Evolutionary conservation across 2,888 invertebrate genomes (phyloP).

Genomic region (Cephus nigrinus): DNA sequence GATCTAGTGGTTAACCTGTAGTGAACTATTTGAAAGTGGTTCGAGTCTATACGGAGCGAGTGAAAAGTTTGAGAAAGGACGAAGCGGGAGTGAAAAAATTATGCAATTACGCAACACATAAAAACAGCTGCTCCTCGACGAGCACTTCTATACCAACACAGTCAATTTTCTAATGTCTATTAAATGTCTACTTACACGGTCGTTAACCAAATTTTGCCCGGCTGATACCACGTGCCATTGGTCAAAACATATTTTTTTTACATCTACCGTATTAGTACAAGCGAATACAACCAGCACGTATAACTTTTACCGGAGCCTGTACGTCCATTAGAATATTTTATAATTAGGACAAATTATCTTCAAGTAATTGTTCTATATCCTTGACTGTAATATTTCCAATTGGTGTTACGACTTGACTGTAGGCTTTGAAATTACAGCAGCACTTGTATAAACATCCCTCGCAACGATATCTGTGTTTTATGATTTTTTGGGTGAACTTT

Average conservation of each 20-base stretch:
- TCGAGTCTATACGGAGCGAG: not conserved
- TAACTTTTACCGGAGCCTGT: not conserved
- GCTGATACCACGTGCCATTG: not conserved
- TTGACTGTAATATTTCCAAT: too few relatives aligned
- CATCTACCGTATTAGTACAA: not conserved
- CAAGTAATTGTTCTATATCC: too few relatives aligned
- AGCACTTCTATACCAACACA: not conserved
- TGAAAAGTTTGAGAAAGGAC: not conserved
- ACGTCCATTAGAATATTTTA: not conserved
- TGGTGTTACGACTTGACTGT: too few relatives aligned
- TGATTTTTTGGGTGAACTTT: too few relatives aligned
- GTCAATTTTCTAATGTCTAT: not conserved
- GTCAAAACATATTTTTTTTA: not conserved
- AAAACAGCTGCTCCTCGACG: not conserved
- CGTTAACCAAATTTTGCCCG: not conserved
- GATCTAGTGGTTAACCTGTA: not conserved
- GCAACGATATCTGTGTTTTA: not conserved
- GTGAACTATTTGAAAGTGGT: constrained; percentile 1
- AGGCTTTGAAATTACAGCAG: too few relatives aligned
- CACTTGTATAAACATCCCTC: not conserved
- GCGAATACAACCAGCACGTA: not conserved
- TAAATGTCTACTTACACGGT: not conserved
- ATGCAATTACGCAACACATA: not conserved
- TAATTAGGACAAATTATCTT: not conserved
- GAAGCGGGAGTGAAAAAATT: not conserved